Evolutionary conservation across 2,113 vertebrate genomes (phyloP).

Genomic region (Chloroceryle aenea): DNA sequence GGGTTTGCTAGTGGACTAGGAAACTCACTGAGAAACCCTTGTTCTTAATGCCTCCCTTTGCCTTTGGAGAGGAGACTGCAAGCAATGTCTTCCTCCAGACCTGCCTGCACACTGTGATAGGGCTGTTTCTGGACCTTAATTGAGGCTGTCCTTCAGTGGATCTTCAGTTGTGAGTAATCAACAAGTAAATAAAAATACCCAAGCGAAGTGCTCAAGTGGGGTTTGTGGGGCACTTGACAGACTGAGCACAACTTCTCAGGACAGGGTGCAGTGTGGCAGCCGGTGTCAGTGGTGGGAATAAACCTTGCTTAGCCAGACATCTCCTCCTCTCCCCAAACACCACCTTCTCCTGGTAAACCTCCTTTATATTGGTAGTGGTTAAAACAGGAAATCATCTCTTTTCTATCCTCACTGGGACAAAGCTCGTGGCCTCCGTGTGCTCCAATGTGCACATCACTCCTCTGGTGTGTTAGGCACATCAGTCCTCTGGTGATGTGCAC

Average conservation of each 20-base stretch:
- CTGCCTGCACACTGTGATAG: too few species aligned
- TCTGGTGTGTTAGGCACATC: too few species aligned
- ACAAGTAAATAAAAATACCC: background rate
- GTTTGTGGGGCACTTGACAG: background rate
- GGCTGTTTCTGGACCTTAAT: background rate
- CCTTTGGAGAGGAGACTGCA: background rate
- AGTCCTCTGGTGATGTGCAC: background rate
- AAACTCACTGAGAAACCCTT: background rate
- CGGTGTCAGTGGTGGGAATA: background rate
- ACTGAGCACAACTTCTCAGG: background rate
- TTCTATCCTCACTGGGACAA: background rate
- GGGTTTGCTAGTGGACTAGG: background rate
- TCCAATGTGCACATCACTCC: too few species aligned
- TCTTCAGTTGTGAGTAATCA: background rate
- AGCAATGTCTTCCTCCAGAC: background rate
- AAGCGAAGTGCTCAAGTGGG: background rate
- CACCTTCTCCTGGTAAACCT: background rate
- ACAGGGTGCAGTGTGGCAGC: fast-evolving
- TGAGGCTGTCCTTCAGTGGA: background rate
- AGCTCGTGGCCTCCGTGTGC: background rate
- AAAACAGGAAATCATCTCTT: background rate
- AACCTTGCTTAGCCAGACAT: background rate
- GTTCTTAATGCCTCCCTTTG: background rate
- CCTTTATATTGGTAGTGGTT: background rate
- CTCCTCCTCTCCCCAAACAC: background rate